Percentiles rank a stretch among this genome's conserved stretches.
Evolutionary conservation across 1,140 invertebrate species (phyloP).

Genomic region (Drosophila mauritiana): DNA sequence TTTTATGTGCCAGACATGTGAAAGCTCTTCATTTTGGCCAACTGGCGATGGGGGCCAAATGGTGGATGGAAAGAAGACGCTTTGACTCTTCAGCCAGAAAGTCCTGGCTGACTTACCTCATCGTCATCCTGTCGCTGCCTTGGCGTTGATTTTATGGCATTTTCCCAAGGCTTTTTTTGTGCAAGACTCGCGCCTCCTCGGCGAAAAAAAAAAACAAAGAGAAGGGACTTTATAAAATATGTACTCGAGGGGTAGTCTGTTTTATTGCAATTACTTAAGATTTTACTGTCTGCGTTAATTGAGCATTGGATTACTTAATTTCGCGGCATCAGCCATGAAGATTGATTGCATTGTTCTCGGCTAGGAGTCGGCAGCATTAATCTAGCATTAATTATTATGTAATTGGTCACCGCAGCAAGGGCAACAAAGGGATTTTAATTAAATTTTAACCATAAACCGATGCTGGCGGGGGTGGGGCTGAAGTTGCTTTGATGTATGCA

Average conservation of each 20-base stretch:
- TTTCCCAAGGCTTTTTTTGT: conserved; percentile 51
- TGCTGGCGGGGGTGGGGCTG: background rate
- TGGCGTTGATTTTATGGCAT: conserved; percentile 80
- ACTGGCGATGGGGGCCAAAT: background rate
- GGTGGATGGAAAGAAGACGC: conserved; percentile 27
- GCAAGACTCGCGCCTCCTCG: background rate
- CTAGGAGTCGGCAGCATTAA: conserved; percentile 52
- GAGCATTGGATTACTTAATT: conserved; percentile 76
- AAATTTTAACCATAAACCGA: conserved; percentile 55
- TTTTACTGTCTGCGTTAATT: conserved; percentile 78
- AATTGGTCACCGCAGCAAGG: conserved; percentile 55
- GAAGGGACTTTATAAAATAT: conserved; percentile 74
- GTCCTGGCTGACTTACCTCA: conserved; percentile 57
- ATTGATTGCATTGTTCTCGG: conserved; percentile 66
- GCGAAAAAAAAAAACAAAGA: background rate
- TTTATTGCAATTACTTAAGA: conserved; percentile 82
- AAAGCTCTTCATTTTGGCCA: conserved; percentile 75
- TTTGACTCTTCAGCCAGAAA: conserved; percentile 20
- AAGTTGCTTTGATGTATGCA: conserved; percentile 65
- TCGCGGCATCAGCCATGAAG: conserved; percentile 14
- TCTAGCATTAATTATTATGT: conserved; percentile 80
- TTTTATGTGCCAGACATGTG: conserved; percentile 81
- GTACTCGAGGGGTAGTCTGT: conserved; percentile 78
- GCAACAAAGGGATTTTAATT: conserved; percentile 74
- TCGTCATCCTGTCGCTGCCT: conserved; percentile 59